Evolutionary conservation across 2,113 vertebrate genomes (phyloP).

Genomic region (Willisornis vidua): DNA sequence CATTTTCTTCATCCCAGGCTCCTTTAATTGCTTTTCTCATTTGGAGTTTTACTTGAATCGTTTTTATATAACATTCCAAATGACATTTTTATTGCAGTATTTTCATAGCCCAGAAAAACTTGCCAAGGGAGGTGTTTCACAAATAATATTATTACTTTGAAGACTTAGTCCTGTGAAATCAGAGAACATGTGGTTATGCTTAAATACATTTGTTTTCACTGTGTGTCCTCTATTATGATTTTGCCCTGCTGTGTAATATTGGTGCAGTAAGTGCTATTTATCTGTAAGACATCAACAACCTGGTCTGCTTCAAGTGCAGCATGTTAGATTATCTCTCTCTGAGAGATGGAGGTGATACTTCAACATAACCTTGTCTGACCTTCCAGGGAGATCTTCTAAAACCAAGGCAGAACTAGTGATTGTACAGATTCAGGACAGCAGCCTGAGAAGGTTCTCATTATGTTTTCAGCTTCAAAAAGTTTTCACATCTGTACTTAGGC

Average conservation of each 20-base stretch:
- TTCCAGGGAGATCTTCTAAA: neutral
- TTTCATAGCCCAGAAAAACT: neutral
- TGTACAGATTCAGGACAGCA: neutral
- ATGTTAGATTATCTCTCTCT: neutral
- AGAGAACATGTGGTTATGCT: conserved; percentile 47
- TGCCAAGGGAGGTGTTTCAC: conserved; percentile 52
- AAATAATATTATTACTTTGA: conserved; percentile 62
- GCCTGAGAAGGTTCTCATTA: neutral
- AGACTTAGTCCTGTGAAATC: conserved; percentile 9
- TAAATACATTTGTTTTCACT: conserved; percentile 53
- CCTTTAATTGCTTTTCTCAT: conserved; percentile 10
- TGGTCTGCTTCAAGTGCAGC: neutral
- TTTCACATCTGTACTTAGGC: no score
- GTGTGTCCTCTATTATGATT: conserved; percentile 35
- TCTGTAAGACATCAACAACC: conserved; percentile 11
- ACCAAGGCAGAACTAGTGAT: neutral
- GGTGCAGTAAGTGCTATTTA: conserved; percentile 25
- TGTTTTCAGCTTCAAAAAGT: neutral
- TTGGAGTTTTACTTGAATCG: neutral
- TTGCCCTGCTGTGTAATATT: conserved; percentile 19
- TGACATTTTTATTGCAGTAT: conserved; percentile 34
- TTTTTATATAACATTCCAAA: conserved; percentile 31
- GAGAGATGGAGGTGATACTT: neutral
- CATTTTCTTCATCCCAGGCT: neutral
- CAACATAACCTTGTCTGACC: neutral